A percentile compares a stretch with the other conserved stretches of the same genome.
Conservation (phyloP, 2,113 vertebrate species). For the Urocitellus parryii region DNA sequence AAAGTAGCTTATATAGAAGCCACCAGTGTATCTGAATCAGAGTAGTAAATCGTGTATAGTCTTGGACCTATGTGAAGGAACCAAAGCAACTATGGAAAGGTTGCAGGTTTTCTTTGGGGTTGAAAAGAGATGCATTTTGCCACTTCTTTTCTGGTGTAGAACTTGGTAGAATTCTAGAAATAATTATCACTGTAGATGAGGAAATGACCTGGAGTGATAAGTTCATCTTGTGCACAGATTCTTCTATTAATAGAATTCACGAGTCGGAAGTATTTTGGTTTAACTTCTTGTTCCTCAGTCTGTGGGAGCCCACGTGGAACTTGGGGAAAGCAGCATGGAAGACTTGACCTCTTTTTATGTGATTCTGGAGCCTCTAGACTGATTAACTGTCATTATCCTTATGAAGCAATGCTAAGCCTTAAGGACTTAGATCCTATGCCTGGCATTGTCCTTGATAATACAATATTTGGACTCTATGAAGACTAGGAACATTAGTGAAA, state of each 20-base stretch:
- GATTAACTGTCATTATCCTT: background rate
- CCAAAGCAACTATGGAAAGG: constrained; percentile 42
- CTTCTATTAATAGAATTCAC: background rate
- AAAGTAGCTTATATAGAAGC: background rate
- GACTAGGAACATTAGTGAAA: background rate
- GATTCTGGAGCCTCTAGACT: background rate
- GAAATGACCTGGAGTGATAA: background rate
- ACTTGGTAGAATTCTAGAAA: background rate
- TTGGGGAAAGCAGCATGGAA: background rate
- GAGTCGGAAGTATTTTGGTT: background rate
- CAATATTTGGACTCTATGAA: background rate
- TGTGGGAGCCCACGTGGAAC: background rate
- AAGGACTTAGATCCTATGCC: too few relatives aligned
- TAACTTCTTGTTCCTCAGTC: background rate
- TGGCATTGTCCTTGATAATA: background rate
- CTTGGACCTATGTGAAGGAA: background rate
- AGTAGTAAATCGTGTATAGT: background rate
- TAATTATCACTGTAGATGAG: background rate
- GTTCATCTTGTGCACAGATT: background rate
- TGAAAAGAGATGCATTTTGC: constrained; percentile 63
- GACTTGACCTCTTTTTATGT: background rate
- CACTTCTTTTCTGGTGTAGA: constrained; percentile 56
- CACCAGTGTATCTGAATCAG: background rate
- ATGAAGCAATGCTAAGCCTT: background rate
- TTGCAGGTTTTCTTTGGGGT: constrained; percentile 39